These are phyloP conservation scores for Bugulina stolonifera DNA, from an alignment of 2,888 invertebrate genomes.

Conservation along the genomic window DNA sequence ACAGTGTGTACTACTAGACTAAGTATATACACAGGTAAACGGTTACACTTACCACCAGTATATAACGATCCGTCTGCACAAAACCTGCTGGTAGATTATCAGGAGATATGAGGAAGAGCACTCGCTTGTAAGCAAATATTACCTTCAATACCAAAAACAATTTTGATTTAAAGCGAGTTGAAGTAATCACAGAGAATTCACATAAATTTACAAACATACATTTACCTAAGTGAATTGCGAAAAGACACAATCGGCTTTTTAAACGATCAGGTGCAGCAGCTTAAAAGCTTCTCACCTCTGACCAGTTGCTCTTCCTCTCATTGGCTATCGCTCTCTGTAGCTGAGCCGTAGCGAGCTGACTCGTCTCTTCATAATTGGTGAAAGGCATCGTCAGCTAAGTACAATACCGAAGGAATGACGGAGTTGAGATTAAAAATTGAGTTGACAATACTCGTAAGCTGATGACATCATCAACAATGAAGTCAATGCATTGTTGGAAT, in stretches of 20 bases:
- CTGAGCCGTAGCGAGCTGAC: neutral
- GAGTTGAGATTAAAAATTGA: neutral
- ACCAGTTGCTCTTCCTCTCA: neutral
- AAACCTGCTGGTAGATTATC: neutral
- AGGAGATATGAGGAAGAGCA: neutral
- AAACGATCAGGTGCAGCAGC: neutral
- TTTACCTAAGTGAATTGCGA: neutral
- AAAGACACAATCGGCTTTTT: neutral
- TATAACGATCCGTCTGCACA: neutral
- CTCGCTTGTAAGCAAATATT: neutral
- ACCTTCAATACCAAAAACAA: neutral
- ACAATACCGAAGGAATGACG: neutral
- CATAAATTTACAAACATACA: neutral
- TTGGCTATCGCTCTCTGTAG: neutral
- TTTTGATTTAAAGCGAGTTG: neutral
- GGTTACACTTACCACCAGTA: neutral
- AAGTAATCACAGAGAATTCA: no score
- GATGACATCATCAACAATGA: neutral
- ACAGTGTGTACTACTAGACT: no score
- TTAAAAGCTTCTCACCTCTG: neutral
- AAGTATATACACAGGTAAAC: no score
- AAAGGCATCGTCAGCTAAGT: neutral
- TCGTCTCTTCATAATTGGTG: constrained; percentile 5
- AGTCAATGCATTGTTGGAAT: neutral
- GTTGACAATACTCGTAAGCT: no score